Percentiles rank a stretch among this genome's conserved stretches.
Conservation (phyloP, 2,797 vertebrate species). For the Psittacula echo region DNA sequence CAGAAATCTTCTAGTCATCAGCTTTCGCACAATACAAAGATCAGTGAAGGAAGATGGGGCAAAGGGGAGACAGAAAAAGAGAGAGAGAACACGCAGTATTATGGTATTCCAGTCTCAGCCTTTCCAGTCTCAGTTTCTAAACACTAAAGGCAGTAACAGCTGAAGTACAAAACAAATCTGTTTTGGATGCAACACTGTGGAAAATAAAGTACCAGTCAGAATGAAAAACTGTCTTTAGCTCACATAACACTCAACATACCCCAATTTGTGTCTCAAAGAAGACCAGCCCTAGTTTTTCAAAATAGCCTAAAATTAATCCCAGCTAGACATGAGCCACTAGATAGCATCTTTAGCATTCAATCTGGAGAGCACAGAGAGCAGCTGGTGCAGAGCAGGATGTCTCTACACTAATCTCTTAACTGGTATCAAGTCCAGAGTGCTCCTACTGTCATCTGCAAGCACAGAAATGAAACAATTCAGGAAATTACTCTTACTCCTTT, state of each 20-base stretch:
- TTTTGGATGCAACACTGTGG: neutral
- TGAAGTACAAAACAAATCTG: neutral
- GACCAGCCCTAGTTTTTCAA: neutral
- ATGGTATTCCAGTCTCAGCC: neutral
- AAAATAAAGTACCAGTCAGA: neutral
- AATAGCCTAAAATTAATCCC: neutral
- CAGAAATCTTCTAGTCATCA: neutral
- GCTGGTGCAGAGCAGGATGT: neutral
- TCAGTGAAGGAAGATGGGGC: neutral
- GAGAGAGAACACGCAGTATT: neutral
- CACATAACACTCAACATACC: neutral
- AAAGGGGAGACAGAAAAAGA: neutral
- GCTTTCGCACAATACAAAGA: neutral
- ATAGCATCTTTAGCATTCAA: neutral
- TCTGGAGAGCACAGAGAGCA: neutral
- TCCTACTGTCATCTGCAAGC: neutral
- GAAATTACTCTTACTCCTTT: neutral
- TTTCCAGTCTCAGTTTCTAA: neutral
- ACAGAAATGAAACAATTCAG: neutral
- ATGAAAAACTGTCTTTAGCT: neutral
- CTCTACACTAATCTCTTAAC: constrained; percentile 16
- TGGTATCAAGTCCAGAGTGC: neutral
- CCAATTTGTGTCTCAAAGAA: neutral
- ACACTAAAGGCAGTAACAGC: neutral
- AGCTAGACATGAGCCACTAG: neutral